Base-by-base conservation (phyloP, 2,888 invertebrate species). In the Clivina fossor region DNA sequence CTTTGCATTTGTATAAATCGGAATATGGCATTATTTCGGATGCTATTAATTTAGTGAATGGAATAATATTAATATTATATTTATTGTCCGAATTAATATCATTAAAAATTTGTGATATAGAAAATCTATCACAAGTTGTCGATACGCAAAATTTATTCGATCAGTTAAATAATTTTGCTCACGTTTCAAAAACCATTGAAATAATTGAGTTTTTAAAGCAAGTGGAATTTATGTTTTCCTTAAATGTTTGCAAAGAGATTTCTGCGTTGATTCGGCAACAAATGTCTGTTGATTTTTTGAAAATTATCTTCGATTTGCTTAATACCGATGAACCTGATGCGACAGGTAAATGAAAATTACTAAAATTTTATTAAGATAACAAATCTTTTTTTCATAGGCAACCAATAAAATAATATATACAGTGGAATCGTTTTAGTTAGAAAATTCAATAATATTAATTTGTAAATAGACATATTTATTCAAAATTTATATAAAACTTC, bases 11-110 rank as follows among this genome's bases (percentile, higher is more conserved):
- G n/a, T n/a, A n/a, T 43, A 43, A 38, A 4, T n/a, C 13, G 7
- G 26, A 38, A 9, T 9, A 18, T 18, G 11, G 5, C 19, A 46
- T 13, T 20, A 19, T 20, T 2, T 9, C 40, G 3, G 43, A 41
- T 33, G 22, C 32, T 3, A 40, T 54, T 11, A 32, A 60, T 56
- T 48, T 58, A 11, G 20, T 61, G 3, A 61, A 62, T 57, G 30
- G 60, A 43, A 41, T 59, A 11, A 54, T 49, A 18, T 55, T 64
- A 0, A 50, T 60, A 37, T 55, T 53, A 30, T 60, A 64, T 54
- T 20, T 63, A 4, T 37, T 64, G 2, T 60, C 62, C 11, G 30
- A 51, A 18, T 54, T 64, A 26, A 16, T 63, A 7, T 8, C 58
- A 3, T 59, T 58, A 33, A 43, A 59, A 35, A 24, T 63, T 33